Evolutionary conservation across 1,140 invertebrate genomes (phyloP).

Genomic region (Ylistrum balloti): DNA sequence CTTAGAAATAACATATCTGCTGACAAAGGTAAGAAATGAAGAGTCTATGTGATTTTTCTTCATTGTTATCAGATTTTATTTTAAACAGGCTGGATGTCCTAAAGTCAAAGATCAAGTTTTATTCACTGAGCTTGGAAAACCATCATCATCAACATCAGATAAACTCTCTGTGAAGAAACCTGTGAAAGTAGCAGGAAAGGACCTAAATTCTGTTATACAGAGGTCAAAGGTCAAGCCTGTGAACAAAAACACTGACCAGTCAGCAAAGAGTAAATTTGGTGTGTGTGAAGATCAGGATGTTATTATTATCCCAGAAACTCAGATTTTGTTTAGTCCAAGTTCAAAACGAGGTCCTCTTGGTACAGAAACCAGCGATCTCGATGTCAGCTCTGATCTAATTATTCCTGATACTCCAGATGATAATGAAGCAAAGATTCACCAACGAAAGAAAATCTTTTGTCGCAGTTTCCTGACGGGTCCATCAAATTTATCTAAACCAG

Average conservation of each 20-base stretch:
- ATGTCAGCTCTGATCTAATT: conserved; percentile 51
- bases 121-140: conserved; percentile 45
- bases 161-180: conserved; percentile 45
- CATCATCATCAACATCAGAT: background rate
- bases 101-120: background rate
- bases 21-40: no score
- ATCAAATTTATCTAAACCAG: conserved; percentile 50
- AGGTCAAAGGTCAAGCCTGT: background rate
- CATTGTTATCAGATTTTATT: no score
- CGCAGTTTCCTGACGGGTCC: conserved; percentile 62
- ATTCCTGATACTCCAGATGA: conserved; percentile 68
- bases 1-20: no score
- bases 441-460: conserved; percentile 55
- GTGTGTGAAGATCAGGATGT: background rate
- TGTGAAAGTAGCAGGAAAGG: background rate
- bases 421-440: conserved; percentile 41
- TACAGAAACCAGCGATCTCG: background rate
- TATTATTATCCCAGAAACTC: conserved; percentile 60
- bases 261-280: background rate
- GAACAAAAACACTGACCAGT: background rate
- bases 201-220: background rate
- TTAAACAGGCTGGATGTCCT: background rate
- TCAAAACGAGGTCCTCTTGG: background rate
- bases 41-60: no score
- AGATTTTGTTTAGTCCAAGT: conserved; percentile 44